These are phyloP conservation scores for Noctua comes DNA, from an alignment of 2,888 invertebrate genomes.

Conservation along the genomic window DNA sequence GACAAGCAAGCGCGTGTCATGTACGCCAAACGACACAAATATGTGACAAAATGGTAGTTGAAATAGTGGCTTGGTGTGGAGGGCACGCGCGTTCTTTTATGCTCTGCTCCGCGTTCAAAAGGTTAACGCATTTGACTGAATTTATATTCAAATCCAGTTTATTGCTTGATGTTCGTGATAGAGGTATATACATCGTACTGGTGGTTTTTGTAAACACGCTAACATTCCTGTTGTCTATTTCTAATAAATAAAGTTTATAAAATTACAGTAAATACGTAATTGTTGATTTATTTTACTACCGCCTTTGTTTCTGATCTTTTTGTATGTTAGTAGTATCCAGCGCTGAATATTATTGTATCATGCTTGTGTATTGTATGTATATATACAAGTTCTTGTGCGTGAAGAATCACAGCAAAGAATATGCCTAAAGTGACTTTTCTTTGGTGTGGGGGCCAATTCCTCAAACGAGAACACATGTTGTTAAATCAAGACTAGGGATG, in stretches of 20 bases:
- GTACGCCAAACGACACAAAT: too few species aligned
- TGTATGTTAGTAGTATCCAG: not conserved
- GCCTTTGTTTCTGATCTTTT: not conserved
- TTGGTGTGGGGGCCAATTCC: not conserved
- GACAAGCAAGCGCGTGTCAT: too few species aligned
- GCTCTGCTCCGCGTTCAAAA: too few species aligned
- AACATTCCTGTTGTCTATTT: conserved; percentile 65
- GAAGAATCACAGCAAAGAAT: not conserved
- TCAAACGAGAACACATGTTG: too few species aligned
- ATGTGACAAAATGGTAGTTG: too few species aligned
- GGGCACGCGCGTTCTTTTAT: too few species aligned
- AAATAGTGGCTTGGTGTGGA: too few species aligned
- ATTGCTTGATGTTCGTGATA: not conserved
- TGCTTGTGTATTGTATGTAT: not conserved
- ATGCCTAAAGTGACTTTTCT: not conserved
- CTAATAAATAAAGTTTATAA: conserved; percentile 58
- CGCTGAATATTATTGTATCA: not conserved
- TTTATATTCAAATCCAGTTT: not conserved
- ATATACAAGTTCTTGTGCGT: not conserved
- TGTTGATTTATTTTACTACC: conserved; percentile 11
- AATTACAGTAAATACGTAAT: not conserved
- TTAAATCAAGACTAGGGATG: too few species aligned
- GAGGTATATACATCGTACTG: not conserved
- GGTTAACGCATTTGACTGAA: not conserved
- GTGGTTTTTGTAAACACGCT: conserved; percentile 10